These are phyloP conservation scores for Setipinna tenuifilis DNA, from an alignment of 2,797 vertebrate species.

Conservation along the genomic window DNA sequence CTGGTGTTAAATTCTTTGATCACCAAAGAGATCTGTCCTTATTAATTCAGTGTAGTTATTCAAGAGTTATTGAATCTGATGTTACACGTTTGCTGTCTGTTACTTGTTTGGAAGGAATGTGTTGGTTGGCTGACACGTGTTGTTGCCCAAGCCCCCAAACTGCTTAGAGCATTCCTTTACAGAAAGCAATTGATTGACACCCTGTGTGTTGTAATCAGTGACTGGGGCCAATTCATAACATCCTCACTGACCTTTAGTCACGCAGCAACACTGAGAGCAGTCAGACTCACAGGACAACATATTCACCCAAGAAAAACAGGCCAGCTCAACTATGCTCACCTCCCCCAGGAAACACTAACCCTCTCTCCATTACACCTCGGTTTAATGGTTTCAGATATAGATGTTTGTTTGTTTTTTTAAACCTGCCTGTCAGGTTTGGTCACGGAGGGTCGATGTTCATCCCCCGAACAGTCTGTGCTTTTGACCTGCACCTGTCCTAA, in stretches of 20 bases:
- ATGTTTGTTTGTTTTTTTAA: neutral
- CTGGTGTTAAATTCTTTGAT: neutral
- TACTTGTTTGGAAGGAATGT: neutral
- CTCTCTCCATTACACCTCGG: neutral
- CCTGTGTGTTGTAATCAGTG: neutral
- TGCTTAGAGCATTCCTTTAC: neutral
- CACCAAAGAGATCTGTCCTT: neutral
- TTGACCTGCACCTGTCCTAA: neutral
- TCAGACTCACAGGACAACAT: neutral
- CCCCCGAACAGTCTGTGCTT: neutral
- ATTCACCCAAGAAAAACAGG: neutral
- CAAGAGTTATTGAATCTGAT: neutral
- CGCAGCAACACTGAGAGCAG: neutral
- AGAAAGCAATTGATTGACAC: slow-evolving; percentile 16
- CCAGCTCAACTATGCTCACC: neutral
- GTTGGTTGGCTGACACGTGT: neutral
- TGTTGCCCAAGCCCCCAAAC: neutral
- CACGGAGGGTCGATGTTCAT: neutral
- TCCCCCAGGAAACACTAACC: neutral
- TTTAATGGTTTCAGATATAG: slow-evolving; percentile 13
- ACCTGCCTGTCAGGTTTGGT: neutral
- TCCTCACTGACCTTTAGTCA: neutral
- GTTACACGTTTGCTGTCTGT: neutral
- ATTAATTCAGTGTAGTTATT: neutral
- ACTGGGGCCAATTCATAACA: neutral